Conservation (phyloP, 2,797 vertebrate genomes). For the Helicolenus hilgendorfi region DNA sequence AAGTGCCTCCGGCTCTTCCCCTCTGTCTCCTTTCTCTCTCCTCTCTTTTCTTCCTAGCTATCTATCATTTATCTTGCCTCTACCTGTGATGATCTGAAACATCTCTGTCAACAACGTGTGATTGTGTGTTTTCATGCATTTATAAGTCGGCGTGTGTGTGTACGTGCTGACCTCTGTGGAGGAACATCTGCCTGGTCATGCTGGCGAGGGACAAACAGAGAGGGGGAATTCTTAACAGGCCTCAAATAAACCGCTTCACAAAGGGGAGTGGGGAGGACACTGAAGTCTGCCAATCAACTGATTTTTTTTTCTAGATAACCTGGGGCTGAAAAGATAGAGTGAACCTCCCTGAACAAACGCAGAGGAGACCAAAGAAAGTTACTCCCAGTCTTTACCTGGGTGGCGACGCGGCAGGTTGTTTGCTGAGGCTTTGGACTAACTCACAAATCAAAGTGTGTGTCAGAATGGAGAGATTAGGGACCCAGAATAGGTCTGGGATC, state of each 20-base stretch:
- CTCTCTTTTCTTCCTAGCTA: conserved; percentile 26
- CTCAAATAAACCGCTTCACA: conserved; percentile 74
- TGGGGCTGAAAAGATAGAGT: conserved; percentile 71
- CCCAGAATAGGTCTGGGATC: conserved; percentile 69
- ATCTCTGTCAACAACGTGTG: conserved; percentile 48
- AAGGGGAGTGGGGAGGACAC: conserved; percentile 63
- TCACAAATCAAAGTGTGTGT: conserved; percentile 87
- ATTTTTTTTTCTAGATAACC: conserved; percentile 36
- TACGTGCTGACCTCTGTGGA: conserved; percentile 52
- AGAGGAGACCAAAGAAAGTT: conserved; percentile 70
- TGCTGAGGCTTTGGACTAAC: conserved; percentile 78
- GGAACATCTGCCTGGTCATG: conserved; percentile 84
- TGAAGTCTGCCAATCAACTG: conserved; percentile 71
- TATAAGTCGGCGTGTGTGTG: conserved; percentile 13
- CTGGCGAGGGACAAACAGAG: conserved; percentile 71
- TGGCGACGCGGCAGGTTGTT: conserved; percentile 72
- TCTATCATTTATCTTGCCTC: conserved; percentile 60
- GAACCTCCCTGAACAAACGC: conserved; percentile 75
- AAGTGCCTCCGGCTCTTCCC: conserved; percentile 27
- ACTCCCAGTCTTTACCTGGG: conserved; percentile 68
- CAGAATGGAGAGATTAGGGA: conserved; percentile 85
- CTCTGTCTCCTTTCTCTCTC: conserved; percentile 8
- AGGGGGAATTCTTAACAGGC: conserved; percentile 55
- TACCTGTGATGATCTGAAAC: conserved; percentile 83
- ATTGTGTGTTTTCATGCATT: conserved; percentile 51